Evolutionary conservation across 2,113 vertebrate genomes (phyloP), one percentile per base, ranked within the genome.

Genomic region (Psittacara wagleri): DNA sequence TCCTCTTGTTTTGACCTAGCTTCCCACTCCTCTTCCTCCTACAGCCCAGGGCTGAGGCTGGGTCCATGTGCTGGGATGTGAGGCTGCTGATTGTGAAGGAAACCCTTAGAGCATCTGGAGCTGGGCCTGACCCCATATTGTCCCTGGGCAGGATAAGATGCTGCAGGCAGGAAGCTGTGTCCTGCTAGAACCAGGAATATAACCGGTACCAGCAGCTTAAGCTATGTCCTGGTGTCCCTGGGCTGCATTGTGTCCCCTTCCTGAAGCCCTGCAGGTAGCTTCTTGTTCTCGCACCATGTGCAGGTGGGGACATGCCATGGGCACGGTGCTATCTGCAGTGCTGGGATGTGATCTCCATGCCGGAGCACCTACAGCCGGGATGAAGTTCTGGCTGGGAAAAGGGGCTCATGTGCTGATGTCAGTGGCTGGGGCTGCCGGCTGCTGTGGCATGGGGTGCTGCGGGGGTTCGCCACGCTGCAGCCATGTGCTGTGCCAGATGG

Each of bases 401-500:
- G 39, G 67, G 57, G 17, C 86, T 92, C 70, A 49, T 0, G 12
- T 54, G 61, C 43, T 25, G 55, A 44, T 0, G 6, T 52, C 31
- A 82, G 43, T 0, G 28, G 31, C 52, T 0, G 0, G 35, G 55
- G 28, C 52, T 7, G 16, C 28, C 0, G 0, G 84, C 55, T 92
- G 83, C 29, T 62, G 49, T 76, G 86, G 59, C 79, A 7, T 11
- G 20, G 67, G 72, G 75, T 86, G 83, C 79, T 88, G 51, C 66
- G 66, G 74, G 88, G n/a, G 13, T 87, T 94, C 78, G 51, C 77
- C 22, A 4, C 63, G 66, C 87, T 52, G 81, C 52, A 63, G 1
- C 84, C 84, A 49, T 80, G 82, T 94, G 92, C 67, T 85, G 29
- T 88, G 82, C 92, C 94, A 96, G 92, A 95, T 93, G 85, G 96